Evolutionary conservation across 2,797 vertebrate genomes (phyloP), one percentile per base, ranked within the genome.

Genomic region (Pangasius krempfi): DNA sequence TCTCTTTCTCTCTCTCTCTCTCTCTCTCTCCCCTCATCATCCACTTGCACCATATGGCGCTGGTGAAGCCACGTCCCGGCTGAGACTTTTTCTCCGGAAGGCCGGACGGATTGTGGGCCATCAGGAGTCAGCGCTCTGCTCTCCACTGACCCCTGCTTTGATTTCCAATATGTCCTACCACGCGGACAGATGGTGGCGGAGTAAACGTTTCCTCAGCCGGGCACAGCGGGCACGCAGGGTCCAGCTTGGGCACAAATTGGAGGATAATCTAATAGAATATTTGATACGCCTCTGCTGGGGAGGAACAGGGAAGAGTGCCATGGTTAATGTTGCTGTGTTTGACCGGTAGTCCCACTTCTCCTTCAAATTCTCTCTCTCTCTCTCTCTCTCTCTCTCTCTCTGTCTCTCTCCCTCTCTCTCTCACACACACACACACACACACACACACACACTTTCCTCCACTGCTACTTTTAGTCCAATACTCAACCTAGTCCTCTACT

Each of bases 181-280:
- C 96, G 92, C 93, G 94, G 96, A 95, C 97, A 98, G 97, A 98
- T 97, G 97, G 97, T 86, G 80, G 94, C 89, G 92, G 94, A 94
- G 93, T 96, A 95, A 97, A 95, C 94, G 95, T 95, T 96, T 96
- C 93, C 92, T 92, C 95, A 93, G 87, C 94, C 94, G 94, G 84
- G 92, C 90, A 91, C 93, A 95, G 92, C 95, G 94, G 92, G 95
- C 50, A 92, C 90, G 62, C 72, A 60, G 88, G 83, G 85, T 82
- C 68, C 82, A 47, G 64, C 70, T 0, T 27, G 90, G 90, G 89
- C 91, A 94, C 94, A 96, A 97, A 97, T 94, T 95, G 95, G 95
- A 97, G 96, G 97, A 96, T 97, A 97, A 97, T 96, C 95, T 96
- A 96, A 97, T 95, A 95, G 96, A 97, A 97, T 98, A 97, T 97